phyloP scores from a whole-genome alignment of 1,140 invertebrate genomes.

The Drosophila rufa region DNA sequence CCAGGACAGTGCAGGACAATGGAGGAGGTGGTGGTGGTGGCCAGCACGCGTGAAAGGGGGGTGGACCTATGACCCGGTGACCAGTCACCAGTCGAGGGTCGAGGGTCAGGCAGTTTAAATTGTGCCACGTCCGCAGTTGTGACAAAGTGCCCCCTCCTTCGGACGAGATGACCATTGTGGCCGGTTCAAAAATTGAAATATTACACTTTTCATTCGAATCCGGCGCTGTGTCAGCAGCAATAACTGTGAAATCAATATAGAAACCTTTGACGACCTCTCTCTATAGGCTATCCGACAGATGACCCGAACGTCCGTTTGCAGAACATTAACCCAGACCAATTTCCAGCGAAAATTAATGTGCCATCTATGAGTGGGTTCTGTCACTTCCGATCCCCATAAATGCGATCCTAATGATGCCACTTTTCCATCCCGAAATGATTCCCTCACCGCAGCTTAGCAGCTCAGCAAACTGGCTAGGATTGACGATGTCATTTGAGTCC shows the following conservation, averaged over 20 bases:
- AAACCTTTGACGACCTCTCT: conserved; percentile 46
- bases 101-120: conserved; percentile 64
- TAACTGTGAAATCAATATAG: conserved; percentile 66
- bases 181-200: conserved; percentile 77
- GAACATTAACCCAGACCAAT: conserved; percentile 50
- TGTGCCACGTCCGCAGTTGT: conserved; percentile 70
- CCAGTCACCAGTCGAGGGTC: conserved; percentile 57
- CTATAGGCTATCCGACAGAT: conserved; percentile 50
- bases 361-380: conserved; percentile 54
- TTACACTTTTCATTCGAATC: conserved; percentile 73
- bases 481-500: background rate
- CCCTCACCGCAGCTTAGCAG: background rate
- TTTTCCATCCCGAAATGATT: conserved; percentile 6
- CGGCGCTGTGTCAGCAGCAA: conserved; percentile 51
- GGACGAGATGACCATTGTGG: conserved; percentile 15
- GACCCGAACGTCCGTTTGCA: conserved; percentile 47
- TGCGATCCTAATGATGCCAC: conserved; percentile 59
- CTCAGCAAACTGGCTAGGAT: background rate
- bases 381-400: conserved; percentile 52
- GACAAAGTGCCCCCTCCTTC: conserved; percentile 24
- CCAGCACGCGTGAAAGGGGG: conserved; percentile 54
- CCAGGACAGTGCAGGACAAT: conserved; percentile 60
- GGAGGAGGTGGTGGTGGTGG: conserved; percentile 49
- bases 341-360: conserved; percentile 61
- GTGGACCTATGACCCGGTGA: conserved; percentile 39